Conservation (phyloP, 2,888 invertebrate genomes). For the Pseudococcus longispinus region DNA sequence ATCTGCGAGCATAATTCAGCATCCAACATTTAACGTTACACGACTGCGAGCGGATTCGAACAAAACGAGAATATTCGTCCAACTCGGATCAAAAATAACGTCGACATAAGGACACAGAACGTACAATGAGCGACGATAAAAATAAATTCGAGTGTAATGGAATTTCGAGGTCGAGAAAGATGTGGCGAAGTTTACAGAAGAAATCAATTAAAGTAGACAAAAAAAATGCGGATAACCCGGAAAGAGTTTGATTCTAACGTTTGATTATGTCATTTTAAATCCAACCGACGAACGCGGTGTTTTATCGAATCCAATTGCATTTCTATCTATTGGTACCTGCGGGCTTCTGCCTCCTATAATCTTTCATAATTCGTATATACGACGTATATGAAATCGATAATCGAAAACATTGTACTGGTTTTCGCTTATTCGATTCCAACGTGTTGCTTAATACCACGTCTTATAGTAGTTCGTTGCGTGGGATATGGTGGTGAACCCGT, state of each 20-base stretch:
- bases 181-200: conserved; percentile 44
- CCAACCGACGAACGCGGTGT: not conserved
- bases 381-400: conserved; percentile 14
- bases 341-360: not conserved
- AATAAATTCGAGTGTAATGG: conserved; percentile 39
- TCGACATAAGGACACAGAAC: conserved; percentile 12
- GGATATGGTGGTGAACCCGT: too few species aligned
- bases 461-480: not conserved
- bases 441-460: not conserved
- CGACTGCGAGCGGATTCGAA: not conserved
- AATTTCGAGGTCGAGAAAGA: conserved; percentile 37
- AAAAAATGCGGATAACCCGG: conserved; percentile 27
- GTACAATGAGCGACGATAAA: conserved; percentile 2
- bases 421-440: not conserved
- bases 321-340: not conserved
- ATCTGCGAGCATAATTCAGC: not conserved
- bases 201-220: conserved; percentile 41
- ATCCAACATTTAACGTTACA: not conserved
- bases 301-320: conserved; percentile 13
- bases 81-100: not conserved
- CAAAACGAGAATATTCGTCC: not conserved
- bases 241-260: not conserved
- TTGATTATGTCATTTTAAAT: not conserved
- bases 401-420: not conserved
- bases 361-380: not conserved